Conservation (phyloP, 2,797 vertebrate genomes). For the Alauda arvensis region DNA sequence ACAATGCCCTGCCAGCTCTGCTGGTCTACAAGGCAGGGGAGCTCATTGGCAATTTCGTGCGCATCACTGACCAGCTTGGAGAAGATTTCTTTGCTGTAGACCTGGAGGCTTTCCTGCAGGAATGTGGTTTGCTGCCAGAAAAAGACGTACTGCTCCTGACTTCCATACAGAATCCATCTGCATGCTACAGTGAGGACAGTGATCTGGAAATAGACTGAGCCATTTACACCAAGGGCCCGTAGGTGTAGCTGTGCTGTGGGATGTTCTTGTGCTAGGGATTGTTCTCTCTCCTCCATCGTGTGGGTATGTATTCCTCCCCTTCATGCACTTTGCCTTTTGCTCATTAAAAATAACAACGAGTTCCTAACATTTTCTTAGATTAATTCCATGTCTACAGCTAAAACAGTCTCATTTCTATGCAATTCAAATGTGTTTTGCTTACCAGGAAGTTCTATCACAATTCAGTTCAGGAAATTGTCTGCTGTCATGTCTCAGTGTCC, state of each 20-base stretch:
- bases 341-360: conserved; percentile 14
- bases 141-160: conserved; percentile 77
- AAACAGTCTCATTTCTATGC: neutral
- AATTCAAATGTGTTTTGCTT: neutral
- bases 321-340: conserved; percentile 16
- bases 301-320: neutral
- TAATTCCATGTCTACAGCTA: conserved; percentile 7
- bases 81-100: conserved; percentile 97
- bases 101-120: conserved; percentile 91
- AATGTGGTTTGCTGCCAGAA: conserved; percentile 92
- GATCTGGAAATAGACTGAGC: conserved; percentile 92
- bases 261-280: conserved; percentile 24
- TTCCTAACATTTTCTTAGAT: conserved; percentile 37
- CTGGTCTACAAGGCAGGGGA: conserved; percentile 93
- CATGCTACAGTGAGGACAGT: conserved; percentile 88
- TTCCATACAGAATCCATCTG: conserved; percentile 79
- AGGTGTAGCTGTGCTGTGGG: neutral
- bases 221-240: neutral
- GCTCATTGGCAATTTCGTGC: conserved; percentile 94
- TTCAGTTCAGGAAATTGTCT: neutral
- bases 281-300: neutral
- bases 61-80: conserved; percentile 94
- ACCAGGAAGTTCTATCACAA: neutral
- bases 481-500: neutral
- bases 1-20: conserved; percentile 89